Evolutionary conservation across 1,140 invertebrate species (phyloP).

Genomic region (Lycorma delicatula): DNA sequence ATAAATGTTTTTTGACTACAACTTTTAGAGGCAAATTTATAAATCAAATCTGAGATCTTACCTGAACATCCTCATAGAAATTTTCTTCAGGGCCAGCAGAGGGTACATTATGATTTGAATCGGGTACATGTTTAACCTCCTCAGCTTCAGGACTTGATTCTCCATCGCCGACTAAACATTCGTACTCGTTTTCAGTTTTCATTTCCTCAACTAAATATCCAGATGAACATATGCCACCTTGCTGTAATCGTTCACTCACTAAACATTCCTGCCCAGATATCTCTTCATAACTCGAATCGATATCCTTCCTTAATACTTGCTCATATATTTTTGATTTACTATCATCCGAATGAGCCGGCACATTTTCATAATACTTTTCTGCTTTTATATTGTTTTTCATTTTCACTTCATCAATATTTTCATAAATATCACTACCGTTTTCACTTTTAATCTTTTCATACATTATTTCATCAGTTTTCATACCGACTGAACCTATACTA

Average conservation of each 20-base stretch:
- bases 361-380: slow-evolving; percentile 15
- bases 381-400: background rate
- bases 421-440: slow-evolving; percentile 13
- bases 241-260: slow-evolving; percentile 4
- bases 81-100: slow-evolving; percentile 16
- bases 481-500: background rate
- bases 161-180: slow-evolving; percentile 18
- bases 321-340: slow-evolving; percentile 10
- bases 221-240: slow-evolving; percentile 7
- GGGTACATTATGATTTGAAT: slow-evolving; percentile 16
- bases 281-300: slow-evolving; percentile 14
- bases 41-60: too few relatives aligned
- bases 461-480: slow-evolving; percentile 13
- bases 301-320: slow-evolving; percentile 4
- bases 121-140: background rate
- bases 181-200: slow-evolving; percentile 19
- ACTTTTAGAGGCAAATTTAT: too few relatives aligned
- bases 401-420: slow-evolving; percentile 5
- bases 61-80: slow-evolving; percentile 29
- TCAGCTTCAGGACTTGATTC: slow-evolving; percentile 18
- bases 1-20: too few relatives aligned
- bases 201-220: slow-evolving; percentile 16
- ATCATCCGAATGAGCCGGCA: background rate
- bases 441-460: slow-evolving; percentile 14
- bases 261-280: slow-evolving; percentile 13